Conservation (phyloP, 2,888 invertebrate genomes). For the Ctena decussata region DNA sequence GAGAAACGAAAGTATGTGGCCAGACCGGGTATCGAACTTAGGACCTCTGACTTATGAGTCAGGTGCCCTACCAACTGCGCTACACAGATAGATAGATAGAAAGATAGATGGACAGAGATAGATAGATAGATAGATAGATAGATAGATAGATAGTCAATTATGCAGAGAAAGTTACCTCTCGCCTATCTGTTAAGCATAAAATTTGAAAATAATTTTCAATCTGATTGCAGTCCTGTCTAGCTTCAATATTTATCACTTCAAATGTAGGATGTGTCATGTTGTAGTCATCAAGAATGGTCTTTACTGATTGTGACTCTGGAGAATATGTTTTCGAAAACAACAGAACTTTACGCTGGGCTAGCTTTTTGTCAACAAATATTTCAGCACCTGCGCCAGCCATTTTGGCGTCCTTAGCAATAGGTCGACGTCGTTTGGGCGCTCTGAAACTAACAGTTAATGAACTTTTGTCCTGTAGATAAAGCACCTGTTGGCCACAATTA, state of each 20-base stretch:
- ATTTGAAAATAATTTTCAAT: constrained; percentile 86
- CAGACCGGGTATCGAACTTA: too few species aligned
- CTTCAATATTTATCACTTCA: constrained; percentile 85
- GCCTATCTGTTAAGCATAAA: constrained; percentile 81
- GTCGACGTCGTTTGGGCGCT: neutral
- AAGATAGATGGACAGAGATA: too few species aligned
- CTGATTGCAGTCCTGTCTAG: constrained; percentile 83
- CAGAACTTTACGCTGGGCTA: constrained; percentile 80
- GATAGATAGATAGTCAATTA: too few species aligned
- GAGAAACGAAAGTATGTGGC: too few species aligned
- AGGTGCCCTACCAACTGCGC: too few species aligned
- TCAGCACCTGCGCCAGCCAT: constrained; percentile 79
- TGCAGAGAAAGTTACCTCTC: too few species aligned
- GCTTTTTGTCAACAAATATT: constrained; percentile 83
- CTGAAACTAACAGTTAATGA: too few species aligned
- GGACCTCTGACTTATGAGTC: too few species aligned
- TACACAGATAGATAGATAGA: too few species aligned
- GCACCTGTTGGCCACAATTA: too few species aligned
- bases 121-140: too few species aligned
- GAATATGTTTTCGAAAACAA: constrained; percentile 82
- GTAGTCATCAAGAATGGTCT: constrained; percentile 74
- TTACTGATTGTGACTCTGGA: constrained; percentile 77
- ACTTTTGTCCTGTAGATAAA: too few species aligned
- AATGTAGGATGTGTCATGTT: constrained; percentile 71
- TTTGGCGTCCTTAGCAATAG: constrained; percentile 67